Evolutionary conservation across 2,113 vertebrate species (phyloP), one percentile per base, ranked within the genome.

Genomic region (Oplegnathus fasciatus): DNA sequence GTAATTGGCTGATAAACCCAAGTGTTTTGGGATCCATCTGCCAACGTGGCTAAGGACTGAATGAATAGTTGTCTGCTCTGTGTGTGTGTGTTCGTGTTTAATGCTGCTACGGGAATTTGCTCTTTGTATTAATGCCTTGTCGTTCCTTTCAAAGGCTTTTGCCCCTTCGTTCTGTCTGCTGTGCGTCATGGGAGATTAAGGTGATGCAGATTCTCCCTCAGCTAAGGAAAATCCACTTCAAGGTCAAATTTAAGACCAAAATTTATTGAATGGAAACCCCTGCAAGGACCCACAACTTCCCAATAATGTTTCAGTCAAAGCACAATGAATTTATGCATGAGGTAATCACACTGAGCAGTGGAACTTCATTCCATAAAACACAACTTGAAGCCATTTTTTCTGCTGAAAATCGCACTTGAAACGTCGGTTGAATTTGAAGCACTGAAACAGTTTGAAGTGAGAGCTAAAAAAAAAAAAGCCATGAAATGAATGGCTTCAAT

Each of bases 21-120:
- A n/a, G 58, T 66, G 65, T 82, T 86, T 71, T 61, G n/a, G 50
- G 42, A 83, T 75, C 78, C 74, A 85, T 88, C 83, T 85, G 86
- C 69, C 50, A 58, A 18, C 2, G 9, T 87, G 82, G 82, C 77
- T 40, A 11, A 66, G 18, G 44, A 86, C 48, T 70, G 73, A 78
- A 60, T 69, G 60, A 76, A 69, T 79, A 6, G 52, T 75, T 75
- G 64, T 66, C 42, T 54, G 32, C 10, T n/a, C 17, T 48, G 15
- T 68, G 32, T 75, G 42, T 15, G n/a, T 46, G 26, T 76, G 40
- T 64, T n/a, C 24, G 32, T 65, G 75, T 77, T 73, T 52, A 11
- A 40, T 58, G 46, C 46, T 48, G 9, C 42, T 2, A 71, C 61
- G 28, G 44, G 42, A 67, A 50, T 78, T n/a, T 52, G 40, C 34